A percentile compares a stretch with the other conserved stretches of the same genome.
These are phyloP conservation scores for Ceyx erithaca DNA, from an alignment of 2,797 vertebrate genomes.

Conservation along the genomic window DNA sequence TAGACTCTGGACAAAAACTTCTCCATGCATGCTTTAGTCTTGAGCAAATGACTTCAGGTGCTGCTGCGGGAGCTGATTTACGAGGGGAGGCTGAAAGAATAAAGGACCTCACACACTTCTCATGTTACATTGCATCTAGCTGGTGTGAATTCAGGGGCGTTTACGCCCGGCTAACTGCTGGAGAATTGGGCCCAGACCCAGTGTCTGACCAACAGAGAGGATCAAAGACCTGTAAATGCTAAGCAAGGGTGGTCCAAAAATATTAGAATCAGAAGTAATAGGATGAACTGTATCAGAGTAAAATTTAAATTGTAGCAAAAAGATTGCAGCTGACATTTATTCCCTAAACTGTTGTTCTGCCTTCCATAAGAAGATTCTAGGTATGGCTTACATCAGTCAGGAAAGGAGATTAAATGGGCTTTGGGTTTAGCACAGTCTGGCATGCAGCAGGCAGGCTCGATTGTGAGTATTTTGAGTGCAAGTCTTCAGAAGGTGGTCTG, in stretches of 20 bases:
- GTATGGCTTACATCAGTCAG: constrained; percentile 23
- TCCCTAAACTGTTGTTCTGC: background rate
- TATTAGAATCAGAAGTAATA: constrained; percentile 17
- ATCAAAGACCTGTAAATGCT: constrained; percentile 30
- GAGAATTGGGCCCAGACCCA: constrained; percentile 24
- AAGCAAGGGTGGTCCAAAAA: constrained; percentile 29
- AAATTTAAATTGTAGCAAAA: constrained; percentile 10
- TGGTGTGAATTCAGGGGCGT: constrained; percentile 35
- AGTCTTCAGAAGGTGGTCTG: constrained; percentile 24
- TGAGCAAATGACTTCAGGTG: constrained; percentile 55
- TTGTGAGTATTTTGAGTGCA: background rate
- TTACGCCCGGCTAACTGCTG: background rate
- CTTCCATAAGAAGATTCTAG: constrained; percentile 9
- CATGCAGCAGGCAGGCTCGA: background rate
- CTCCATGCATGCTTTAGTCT: constrained; percentile 20
- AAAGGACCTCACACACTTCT: constrained; percentile 47
- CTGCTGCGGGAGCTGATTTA: constrained; percentile 53
- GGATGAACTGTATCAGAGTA: background rate
- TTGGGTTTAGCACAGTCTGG: background rate
- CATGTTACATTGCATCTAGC: constrained; percentile 40
- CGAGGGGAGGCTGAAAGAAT: constrained; percentile 23
- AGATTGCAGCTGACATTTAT: background rate
- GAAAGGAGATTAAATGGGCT: background rate
- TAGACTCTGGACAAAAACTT: background rate
- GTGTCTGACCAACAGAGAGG: constrained; percentile 27